Percentiles rank a stretch among this genome's conserved stretches.
Conservation (phyloP, 1,140 invertebrate genomes). For the Habropoda laboriosa region DNA sequence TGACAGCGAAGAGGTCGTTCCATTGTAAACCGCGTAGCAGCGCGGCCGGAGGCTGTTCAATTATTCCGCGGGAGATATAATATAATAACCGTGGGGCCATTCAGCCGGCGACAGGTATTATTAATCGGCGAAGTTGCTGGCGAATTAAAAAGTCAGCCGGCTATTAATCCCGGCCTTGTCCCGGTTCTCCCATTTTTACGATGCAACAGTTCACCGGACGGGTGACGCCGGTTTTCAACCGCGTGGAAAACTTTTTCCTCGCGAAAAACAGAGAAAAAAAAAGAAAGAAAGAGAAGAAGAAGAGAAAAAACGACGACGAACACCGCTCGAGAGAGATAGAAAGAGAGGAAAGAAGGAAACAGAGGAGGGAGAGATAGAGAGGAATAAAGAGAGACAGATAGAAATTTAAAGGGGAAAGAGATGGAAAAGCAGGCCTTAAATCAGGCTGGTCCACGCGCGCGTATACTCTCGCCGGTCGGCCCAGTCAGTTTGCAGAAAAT, state of each 20-base stretch:
- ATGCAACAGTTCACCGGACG: constrained; percentile 32
- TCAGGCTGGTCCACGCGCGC: constrained; percentile 66
- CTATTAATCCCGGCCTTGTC: constrained; percentile 35
- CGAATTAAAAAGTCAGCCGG: constrained; percentile 44
- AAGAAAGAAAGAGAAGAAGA: background rate
- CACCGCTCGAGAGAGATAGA: background rate
- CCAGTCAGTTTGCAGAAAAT: constrained; percentile 75
- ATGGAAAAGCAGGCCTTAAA: constrained; percentile 61
- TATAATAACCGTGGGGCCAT: constrained; percentile 12
- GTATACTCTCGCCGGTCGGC: constrained; percentile 66
- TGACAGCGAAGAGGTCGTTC: background rate
- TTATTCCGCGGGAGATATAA: constrained; percentile 13
- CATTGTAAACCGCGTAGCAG: background rate
- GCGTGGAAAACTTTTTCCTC: constrained; percentile 33
- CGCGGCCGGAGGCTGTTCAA: background rate
- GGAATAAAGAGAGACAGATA: background rate
- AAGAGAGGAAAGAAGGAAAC: background rate
- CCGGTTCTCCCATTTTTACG: constrained; percentile 43
- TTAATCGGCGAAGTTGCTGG: constrained; percentile 44
- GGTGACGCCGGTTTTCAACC: constrained; percentile 8
- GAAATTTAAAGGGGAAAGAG: constrained; percentile 1
- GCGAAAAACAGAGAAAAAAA: background rate
- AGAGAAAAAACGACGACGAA: background rate
- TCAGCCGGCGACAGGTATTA: constrained; percentile 24
- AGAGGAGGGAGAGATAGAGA: background rate